Evolutionary conservation across 1,140 invertebrate genomes (phyloP), one percentile per base, ranked within the genome.

Genomic region (Solenopsis invicta): DNA sequence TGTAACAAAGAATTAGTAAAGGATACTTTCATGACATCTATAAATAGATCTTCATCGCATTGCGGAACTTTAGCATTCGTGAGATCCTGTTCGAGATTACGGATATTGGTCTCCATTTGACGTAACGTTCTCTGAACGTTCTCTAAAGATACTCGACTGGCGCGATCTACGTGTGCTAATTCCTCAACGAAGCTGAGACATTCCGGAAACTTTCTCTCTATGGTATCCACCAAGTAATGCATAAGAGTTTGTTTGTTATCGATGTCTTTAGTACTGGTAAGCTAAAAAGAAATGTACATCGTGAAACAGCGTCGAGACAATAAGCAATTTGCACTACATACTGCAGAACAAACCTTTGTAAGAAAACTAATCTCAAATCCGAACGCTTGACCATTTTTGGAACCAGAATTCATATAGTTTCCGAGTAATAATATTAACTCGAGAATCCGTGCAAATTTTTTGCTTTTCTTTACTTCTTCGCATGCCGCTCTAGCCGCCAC

Each of bases 341-440:
- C 9, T 59, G 0, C 8, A 6, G 10, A 50, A 77, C 85, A 24
- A 59, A 99, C 97, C 96, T 99, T 99, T 0, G 98, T 98, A 2
- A 99, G 96, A 94, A 98, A 99, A 93, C 97, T 99, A 80, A 99
- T 99, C 95, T 99, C 99, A 95, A 99, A 99, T 6, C 98, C 99
- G 92, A 98, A 98, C 2, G 99, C 98, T 91, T 98, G 98, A 10
- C 97, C 99, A 93, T 99, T 99, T 89, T 97, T 97, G 0, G 98
- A 99, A 0, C 99, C 99, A 4, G 98, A 97, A 94, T 99, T 99
- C 97, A 99, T 98, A 90, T 98, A 99, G 95, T 99, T 99, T 21
- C 99, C 99, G 41, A 99, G 95, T 12, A 99, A 94, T 0, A 99
- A 96, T 84, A 99, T 97, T 0, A 99, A 94, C 94, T 99, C 98